Percentiles rank a stretch among this genome's conserved stretches.
Conservation (phyloP, 2,888 invertebrate species). For the Lacanobia wlatinum region DNA sequence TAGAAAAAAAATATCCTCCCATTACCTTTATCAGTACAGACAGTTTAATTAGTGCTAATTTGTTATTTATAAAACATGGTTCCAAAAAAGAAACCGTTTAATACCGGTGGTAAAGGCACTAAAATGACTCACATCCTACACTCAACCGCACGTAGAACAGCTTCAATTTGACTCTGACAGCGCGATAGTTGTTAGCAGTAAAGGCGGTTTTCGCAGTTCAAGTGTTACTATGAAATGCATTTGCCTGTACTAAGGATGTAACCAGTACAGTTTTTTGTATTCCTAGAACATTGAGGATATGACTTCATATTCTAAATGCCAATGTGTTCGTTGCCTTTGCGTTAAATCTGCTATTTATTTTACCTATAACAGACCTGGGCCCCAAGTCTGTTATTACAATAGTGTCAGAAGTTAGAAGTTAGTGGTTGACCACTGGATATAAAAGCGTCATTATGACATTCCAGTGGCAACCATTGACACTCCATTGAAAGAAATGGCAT, state of each 20-base stretch:
- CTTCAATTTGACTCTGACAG: not conserved
- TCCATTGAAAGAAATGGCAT: too few relatives aligned
- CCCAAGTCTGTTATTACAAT: too few relatives aligned
- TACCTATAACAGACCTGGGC: not conserved
- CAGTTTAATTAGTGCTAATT: constrained; percentile 24
- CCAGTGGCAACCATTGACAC: too few relatives aligned
- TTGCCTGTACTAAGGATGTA: constrained; percentile 36
- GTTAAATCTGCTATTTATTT: not conserved
- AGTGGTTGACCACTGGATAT: too few relatives aligned
- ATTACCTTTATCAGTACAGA: constrained; percentile 5
- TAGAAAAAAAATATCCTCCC: not conserved
- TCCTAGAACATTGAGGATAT: constrained; percentile 29
- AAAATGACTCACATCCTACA: constrained; percentile 46
- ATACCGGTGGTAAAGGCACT: constrained; percentile 5
- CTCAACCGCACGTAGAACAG: not conserved
- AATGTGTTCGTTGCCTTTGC: not conserved
- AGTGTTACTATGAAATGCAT: not conserved
- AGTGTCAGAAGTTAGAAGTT: too few relatives aligned
- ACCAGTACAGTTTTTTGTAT: constrained; percentile 11
- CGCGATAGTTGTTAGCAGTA: not conserved
- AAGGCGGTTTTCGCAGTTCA: not conserved
- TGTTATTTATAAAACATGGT: constrained; percentile 13
- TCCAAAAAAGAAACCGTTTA: constrained; percentile 21
- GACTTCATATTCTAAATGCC: constrained; percentile 17
- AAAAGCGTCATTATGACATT: too few relatives aligned